Percentiles rank a stretch among this genome's conserved stretches.
These are phyloP conservation scores for Nephrotoma guestfalica DNA, from an alignment of 2,888 invertebrate species.

Conservation along the genomic window DNA sequence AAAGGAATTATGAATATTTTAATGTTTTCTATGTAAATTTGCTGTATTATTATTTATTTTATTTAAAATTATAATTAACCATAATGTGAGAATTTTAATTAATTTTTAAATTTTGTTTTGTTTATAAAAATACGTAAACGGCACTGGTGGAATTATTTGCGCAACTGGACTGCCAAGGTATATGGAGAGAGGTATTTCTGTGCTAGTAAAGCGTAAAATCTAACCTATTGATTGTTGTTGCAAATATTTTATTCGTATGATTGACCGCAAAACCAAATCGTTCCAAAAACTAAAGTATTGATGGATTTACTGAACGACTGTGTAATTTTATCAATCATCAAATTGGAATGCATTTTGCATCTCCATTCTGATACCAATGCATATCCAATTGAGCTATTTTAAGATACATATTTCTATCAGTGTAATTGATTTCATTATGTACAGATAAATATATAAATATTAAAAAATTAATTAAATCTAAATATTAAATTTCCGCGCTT, in stretches of 20 bases:
- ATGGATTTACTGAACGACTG: background rate
- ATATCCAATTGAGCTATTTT: too few species aligned
- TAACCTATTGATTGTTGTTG: too few species aligned
- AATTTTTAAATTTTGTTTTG: too few species aligned
- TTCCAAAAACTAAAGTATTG: background rate
- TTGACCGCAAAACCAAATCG: background rate
- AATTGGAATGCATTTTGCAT: too few species aligned
- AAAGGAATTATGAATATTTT: background rate
- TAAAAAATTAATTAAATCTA: background rate
- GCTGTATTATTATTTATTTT: too few species aligned
- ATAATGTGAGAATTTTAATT: background rate
- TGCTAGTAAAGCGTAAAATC: too few species aligned
- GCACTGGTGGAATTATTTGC: background rate
- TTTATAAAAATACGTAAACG: background rate
- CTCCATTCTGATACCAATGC: too few species aligned
- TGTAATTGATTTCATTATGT: background rate
- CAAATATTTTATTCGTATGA: background rate
- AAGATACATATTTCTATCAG: too few species aligned
- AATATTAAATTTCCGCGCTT: conserved; percentile 45
- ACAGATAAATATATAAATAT: background rate
- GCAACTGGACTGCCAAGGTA: too few species aligned
- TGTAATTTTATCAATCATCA: background rate
- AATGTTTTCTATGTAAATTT: too few species aligned
- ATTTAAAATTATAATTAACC: background rate
- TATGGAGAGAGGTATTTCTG: too few species aligned